Percentiles rank a stretch among this genome's conserved stretches.
phyloP scores from a whole-genome alignment of 2,888 invertebrate genomes.

The Spatulosminthurus flaviceps region DNA sequence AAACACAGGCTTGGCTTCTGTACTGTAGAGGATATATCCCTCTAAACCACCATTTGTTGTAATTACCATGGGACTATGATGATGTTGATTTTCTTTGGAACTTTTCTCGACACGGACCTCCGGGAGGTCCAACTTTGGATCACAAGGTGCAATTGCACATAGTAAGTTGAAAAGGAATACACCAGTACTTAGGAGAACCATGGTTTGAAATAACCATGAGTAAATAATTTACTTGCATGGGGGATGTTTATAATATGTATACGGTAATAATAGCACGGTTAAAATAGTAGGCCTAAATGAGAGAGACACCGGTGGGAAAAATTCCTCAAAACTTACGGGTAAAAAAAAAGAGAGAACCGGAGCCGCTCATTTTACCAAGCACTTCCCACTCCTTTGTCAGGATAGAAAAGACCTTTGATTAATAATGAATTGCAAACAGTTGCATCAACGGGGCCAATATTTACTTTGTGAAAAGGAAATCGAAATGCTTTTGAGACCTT shows the following conservation, averaged over 20 bases:
- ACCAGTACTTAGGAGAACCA: conserved; percentile 2
- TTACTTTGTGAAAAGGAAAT: background rate
- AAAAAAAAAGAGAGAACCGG: background rate
- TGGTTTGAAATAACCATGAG: background rate
- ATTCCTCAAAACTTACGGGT: too few relatives aligned
- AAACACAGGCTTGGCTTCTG: conserved; percentile 49
- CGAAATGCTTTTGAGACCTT: conserved; percentile 6
- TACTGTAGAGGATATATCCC: conserved; percentile 52
- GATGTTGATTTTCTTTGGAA: background rate
- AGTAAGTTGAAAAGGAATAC: conserved; percentile 50
- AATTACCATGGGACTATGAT: conserved; percentile 47
- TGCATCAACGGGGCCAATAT: background rate
- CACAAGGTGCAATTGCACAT: conserved; percentile 58
- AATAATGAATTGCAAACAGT: conserved; percentile 11
- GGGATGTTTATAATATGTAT: too few relatives aligned
- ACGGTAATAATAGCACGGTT: too few relatives aligned
- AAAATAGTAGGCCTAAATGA: too few relatives aligned
- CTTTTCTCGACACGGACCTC: conserved; percentile 22
- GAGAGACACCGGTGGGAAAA: too few relatives aligned
- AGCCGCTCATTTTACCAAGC: background rate
- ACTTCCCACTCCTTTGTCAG: background rate
- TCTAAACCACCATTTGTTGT: conserved; percentile 53
- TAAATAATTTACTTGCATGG: too few relatives aligned
- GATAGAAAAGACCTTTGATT: background rate
- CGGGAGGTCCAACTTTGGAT: conserved; percentile 25